Percentiles rank a stretch among this genome's conserved stretches.
These are phyloP conservation scores for Acanthosepion pharaonis DNA, from an alignment of 2,888 invertebrate genomes.

Conservation along the genomic window DNA sequence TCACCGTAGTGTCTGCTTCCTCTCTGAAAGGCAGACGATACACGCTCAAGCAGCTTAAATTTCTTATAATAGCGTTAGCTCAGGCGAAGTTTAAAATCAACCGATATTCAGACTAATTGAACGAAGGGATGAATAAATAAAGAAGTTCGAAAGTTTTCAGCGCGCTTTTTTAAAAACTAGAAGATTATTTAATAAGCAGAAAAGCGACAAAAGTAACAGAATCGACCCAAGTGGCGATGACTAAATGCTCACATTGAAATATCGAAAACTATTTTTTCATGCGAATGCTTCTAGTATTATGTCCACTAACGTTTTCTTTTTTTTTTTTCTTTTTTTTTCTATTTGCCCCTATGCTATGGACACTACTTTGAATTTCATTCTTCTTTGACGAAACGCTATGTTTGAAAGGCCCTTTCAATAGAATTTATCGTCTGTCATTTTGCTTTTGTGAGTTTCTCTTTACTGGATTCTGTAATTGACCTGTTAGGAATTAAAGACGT, in stretches of 20 bases:
- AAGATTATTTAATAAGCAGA: too few species aligned
- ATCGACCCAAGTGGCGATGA: background rate
- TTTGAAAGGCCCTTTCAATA: background rate
- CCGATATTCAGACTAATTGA: too few species aligned
- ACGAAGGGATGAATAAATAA: too few species aligned
- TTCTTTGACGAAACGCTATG: background rate
- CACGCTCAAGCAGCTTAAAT: too few species aligned
- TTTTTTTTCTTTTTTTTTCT: too few species aligned
- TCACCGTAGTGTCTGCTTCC: too few species aligned
- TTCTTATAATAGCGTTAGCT: too few species aligned
- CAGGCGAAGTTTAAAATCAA: too few species aligned
- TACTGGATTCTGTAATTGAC: background rate
- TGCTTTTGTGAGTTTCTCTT: background rate
- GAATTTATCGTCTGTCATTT: background rate
- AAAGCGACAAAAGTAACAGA: background rate
- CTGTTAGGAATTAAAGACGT: background rate
- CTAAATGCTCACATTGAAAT: background rate
- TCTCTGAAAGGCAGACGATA: too few species aligned
- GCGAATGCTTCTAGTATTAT: background rate
- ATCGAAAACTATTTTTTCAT: background rate
- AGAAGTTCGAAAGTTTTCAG: too few species aligned
- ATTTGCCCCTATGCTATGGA: background rate
- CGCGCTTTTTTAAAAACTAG: too few species aligned
- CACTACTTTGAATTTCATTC: background rate
- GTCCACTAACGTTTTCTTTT: too few species aligned